Evolutionary conservation across 1,140 invertebrate genomes (phyloP).

Genomic region (Aricia agestis): DNA sequence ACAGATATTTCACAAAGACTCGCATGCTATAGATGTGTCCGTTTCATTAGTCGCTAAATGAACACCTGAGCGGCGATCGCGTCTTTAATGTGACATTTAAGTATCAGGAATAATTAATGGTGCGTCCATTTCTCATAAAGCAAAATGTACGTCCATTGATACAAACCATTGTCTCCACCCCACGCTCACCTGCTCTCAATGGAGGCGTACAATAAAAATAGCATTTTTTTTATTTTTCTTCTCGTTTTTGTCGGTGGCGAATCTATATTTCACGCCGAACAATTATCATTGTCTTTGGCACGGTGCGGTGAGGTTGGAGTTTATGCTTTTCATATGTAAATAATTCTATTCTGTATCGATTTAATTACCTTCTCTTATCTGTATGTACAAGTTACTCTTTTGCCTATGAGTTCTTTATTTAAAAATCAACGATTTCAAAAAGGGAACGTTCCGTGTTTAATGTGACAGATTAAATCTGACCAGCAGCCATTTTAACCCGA

Average conservation of each 20-base stretch:
- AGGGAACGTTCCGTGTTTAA: background rate
- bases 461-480: background rate
- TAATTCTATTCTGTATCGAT: background rate
- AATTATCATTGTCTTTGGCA: conserved; percentile 74
- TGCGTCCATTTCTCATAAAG: conserved; percentile 13
- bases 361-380: background rate
- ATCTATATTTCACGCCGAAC: conserved; percentile 71
- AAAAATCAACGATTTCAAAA: background rate
- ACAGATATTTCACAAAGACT: background rate
- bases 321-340: conserved; percentile 41
- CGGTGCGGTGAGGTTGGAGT: conserved; percentile 52
- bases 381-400: too few relatives aligned
- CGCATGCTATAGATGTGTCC: background rate
- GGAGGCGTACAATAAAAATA: conserved; percentile 65
- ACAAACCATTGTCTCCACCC: conserved; percentile 56
- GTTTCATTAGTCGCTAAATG: background rate
- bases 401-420: too few relatives aligned
- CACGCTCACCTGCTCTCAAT: conserved; percentile 68
- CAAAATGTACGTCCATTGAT: conserved; percentile 54
- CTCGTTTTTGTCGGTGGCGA: conserved; percentile 68
- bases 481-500: background rate
- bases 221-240: conserved; percentile 49
- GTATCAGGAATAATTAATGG: conserved; percentile 30
- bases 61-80: background rate
- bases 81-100: conserved; percentile 13